A percentile compares a stretch with the other conserved stretches of the same genome.
phyloP scores from a whole-genome alignment of 2,888 invertebrate species.

The Oxycera nigricornis region DNA sequence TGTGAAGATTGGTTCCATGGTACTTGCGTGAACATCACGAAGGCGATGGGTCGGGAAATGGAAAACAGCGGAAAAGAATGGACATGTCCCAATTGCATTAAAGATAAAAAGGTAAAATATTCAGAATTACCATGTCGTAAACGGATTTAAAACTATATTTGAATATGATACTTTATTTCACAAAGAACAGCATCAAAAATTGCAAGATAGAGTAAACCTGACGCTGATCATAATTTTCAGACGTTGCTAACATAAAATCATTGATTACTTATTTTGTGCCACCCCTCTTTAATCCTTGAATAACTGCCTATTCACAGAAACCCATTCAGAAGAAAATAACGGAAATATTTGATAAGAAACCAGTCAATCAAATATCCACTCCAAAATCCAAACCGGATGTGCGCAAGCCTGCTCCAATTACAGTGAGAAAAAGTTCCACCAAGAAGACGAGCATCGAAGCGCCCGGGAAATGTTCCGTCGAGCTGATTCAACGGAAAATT shows the following conservation, averaged over 20 bases:
- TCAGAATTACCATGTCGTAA: no score
- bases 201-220: no score
- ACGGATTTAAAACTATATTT: no score
- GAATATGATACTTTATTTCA: no score
- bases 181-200: no score
- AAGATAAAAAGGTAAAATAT: slow-evolving; percentile 60
- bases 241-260: no score
- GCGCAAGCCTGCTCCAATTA: neutral
- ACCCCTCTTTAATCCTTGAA: no score
- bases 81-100: slow-evolving; percentile 85
- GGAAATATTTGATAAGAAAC: slow-evolving; percentile 42
- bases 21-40: slow-evolving; percentile 93
- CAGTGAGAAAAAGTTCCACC: neutral
- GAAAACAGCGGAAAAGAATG: slow-evolving; percentile 87
- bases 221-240: no score
- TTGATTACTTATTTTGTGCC: no score
- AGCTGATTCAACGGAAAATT: slow-evolving; percentile 11
- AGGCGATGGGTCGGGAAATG: slow-evolving; percentile 91
- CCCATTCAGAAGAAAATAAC: slow-evolving; percentile 45
- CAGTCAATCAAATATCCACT: neutral
- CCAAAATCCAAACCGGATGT: slow-evolving; percentile 1
- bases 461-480: neutral
- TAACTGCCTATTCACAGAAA: slow-evolving; percentile 29
- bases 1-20: slow-evolving; percentile 99
- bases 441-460: neutral